phyloP scores from a whole-genome alignment of 2,113 vertebrate species.

The Tragelaphus scriptus region DNA sequence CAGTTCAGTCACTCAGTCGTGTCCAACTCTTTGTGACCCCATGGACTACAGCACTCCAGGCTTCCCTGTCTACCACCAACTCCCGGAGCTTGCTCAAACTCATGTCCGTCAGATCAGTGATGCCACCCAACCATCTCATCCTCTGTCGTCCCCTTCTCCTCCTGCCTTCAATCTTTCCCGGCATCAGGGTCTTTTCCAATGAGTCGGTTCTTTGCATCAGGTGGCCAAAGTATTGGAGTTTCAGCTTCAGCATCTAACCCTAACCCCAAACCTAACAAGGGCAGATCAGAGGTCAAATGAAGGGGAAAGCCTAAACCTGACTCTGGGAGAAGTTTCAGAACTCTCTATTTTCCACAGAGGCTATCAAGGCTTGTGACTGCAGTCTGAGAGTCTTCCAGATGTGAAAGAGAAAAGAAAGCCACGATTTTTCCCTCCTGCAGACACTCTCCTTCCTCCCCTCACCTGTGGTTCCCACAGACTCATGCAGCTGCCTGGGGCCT shows the following conservation, averaged over 20 bases:
- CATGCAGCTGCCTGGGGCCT: background rate
- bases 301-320: background rate
- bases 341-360: background rate
- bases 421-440: fast-evolving
- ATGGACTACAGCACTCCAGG: background rate
- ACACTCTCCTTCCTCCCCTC: too few relatives aligned
- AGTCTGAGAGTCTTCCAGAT: background rate
- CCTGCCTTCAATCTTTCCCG: background rate
- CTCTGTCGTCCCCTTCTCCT: background rate
- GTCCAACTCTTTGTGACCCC: background rate
- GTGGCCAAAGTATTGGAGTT: background rate
- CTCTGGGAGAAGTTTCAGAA: background rate
- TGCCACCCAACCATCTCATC: background rate
- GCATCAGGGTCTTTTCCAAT: background rate
- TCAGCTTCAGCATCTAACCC: background rate
- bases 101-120: fast-evolving
- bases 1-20: background rate
- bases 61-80: background rate
- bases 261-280: background rate
- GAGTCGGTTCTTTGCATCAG: background rate
- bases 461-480: too few relatives aligned
- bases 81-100: background rate
- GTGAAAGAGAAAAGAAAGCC: background rate
- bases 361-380: background rate
- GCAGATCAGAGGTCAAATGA: background rate